A percentile compares a stretch with the other conserved stretches of the same genome.
phyloP scores from a whole-genome alignment of 2,888 invertebrate species.

The Platycheirus rosarum region DNA sequence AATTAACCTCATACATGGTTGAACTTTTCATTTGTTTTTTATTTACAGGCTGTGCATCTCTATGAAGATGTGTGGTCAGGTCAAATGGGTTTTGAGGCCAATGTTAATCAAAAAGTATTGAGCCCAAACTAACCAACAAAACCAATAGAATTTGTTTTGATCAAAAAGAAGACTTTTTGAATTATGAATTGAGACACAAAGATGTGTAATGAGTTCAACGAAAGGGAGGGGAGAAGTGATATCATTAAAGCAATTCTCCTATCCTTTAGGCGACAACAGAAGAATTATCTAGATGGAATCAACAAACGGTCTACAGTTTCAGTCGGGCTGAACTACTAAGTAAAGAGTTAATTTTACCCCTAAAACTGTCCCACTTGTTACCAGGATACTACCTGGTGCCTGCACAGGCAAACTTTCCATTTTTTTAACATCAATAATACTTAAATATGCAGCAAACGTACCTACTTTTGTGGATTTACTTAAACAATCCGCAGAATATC shows the following conservation, averaged over 20 bases:
- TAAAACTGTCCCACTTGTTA: too few relatives aligned
- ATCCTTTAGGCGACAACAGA: too few relatives aligned
- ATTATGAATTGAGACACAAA: too few relatives aligned
- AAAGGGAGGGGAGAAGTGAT: too few relatives aligned
- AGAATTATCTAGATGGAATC: too few relatives aligned
- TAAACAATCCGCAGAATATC: slow-evolving; percentile 16
- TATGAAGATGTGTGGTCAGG: slow-evolving; percentile 43
- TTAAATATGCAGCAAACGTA: slow-evolving; percentile 38
- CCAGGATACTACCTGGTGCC: too few relatives aligned
- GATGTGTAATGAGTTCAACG: too few relatives aligned
- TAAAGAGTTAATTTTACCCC: too few relatives aligned
- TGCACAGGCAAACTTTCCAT: too few relatives aligned
- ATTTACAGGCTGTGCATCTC: slow-evolving; percentile 54
- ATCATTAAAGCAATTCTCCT: too few relatives aligned
- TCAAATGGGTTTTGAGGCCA: slow-evolving; percentile 21
- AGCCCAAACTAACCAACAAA: background rate
- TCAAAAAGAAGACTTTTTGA: background rate
- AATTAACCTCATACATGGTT: slow-evolving; percentile 47
- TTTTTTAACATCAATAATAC: background rate
- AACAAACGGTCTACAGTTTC: too few relatives aligned
- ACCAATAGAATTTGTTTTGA: slow-evolving; percentile 7
- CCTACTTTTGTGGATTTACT: slow-evolving; percentile 27
- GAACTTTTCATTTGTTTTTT: slow-evolving; percentile 19
- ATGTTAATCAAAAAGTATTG: slow-evolving; percentile 23
- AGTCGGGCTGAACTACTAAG: too few relatives aligned